Evolutionary conservation across 92 coral and sea anemone species (phyloP).

Genomic region (Phenganax marumi): DNA sequence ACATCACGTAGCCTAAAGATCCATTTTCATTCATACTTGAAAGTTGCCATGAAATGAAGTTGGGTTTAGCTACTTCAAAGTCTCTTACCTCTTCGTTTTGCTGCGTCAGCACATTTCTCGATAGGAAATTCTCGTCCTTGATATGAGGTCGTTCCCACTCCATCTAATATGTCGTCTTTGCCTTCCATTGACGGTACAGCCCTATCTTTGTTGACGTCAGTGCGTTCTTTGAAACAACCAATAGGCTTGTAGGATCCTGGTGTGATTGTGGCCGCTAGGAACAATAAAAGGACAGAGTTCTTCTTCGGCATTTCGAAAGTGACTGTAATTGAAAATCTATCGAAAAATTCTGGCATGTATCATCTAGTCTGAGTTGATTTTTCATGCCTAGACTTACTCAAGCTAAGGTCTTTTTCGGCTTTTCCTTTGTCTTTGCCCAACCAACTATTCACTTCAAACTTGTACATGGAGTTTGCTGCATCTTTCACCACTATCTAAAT

Average conservation of each 20-base stretch:
- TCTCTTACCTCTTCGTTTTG: neutral
- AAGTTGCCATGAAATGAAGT: no score
- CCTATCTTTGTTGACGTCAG: slow-evolving; percentile 22
- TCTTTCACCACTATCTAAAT: slow-evolving; percentile 19
- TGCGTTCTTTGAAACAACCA: slow-evolving; percentile 26
- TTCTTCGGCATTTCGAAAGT: neutral
- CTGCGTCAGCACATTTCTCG: slow-evolving; percentile 33
- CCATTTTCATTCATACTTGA: no score
- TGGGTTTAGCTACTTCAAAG: no score
- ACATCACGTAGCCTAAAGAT: slow-evolving; percentile 2
- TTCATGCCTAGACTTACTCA: neutral
- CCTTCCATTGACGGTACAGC: slow-evolving; percentile 29
- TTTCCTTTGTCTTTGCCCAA: slow-evolving; percentile 10
- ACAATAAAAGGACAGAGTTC: neutral
- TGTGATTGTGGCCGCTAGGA: slow-evolving; percentile 17
- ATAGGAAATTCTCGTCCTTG: slow-evolving; percentile 18
- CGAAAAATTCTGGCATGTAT: neutral
- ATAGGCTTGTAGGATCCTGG: slow-evolving; percentile 23
- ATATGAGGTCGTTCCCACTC: slow-evolving; percentile 4
- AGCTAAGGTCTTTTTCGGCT: slow-evolving; percentile 19
- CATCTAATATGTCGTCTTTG: slow-evolving; percentile 17
- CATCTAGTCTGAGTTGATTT: neutral
- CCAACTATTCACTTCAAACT: slow-evolving; percentile 26
- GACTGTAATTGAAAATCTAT: neutral
- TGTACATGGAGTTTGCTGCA: slow-evolving; percentile 22